These are phyloP conservation scores for Agriopis aurantiaria DNA, from an alignment of 2,888 invertebrate genomes.

Conservation along the genomic window DNA sequence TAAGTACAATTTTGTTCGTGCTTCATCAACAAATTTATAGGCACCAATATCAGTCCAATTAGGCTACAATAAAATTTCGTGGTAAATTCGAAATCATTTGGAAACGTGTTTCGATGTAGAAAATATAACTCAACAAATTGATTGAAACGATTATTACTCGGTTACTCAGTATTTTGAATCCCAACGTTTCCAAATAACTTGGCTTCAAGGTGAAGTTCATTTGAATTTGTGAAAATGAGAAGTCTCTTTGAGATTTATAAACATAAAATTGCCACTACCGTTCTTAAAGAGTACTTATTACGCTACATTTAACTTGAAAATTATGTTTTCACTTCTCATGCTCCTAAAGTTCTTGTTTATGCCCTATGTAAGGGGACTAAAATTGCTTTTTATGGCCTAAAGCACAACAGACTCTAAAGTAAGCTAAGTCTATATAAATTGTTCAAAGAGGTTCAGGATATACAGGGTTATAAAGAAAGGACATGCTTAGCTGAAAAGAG, in stretches of 20 bases:
- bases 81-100: constrained; percentile 36
- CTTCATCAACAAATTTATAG: constrained; percentile 41
- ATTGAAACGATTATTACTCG: constrained; percentile 25
- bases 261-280: too few relatives aligned
- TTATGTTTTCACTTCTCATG: too few relatives aligned
- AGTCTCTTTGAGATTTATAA: not conserved
- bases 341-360: too few relatives aligned
- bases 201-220: not conserved
- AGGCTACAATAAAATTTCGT: constrained; percentile 37
- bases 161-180: constrained; percentile 1
- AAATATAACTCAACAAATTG: constrained; percentile 30
- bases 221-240: constrained; percentile 1
- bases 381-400: too few relatives aligned
- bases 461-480: too few relatives aligned
- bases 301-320: too few relatives aligned
- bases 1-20: constrained; percentile 33
- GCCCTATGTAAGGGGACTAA: too few relatives aligned
- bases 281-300: too few relatives aligned
- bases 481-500: too few relatives aligned
- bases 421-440: too few relatives aligned
- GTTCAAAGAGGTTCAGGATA: too few relatives aligned
- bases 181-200: not conserved
- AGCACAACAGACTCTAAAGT: too few relatives aligned
- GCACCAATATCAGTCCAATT: constrained; percentile 37
- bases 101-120: constrained; percentile 34